Evolutionary conservation across 2,797 vertebrate genomes (phyloP), one percentile per base, ranked within the genome.

Genomic region (Sciaenops ocellatus): DNA sequence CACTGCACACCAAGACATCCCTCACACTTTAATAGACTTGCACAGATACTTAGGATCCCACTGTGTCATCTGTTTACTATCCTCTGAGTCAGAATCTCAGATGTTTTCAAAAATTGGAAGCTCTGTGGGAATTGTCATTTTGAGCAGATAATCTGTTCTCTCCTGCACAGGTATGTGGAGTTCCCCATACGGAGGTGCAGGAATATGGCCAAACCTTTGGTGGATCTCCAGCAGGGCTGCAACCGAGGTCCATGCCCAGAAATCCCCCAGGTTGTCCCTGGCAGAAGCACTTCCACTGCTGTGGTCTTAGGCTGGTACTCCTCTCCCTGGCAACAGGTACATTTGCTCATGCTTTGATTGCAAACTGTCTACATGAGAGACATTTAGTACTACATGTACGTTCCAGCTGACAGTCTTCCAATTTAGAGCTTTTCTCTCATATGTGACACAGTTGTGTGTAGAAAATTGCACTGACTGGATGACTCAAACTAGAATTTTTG

Each of bases 281-380:
- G 91, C 13, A 92, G 85, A 0, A 64, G 88, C 5, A 84, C 94
- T 50, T 77, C 89, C 30, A 88, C 34, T 24, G 69, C 90, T 2
- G 72, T 84, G 78, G 90, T 93, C 2, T 90, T 95, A 0, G 96
- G 95, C 81, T 99, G 98, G 98, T 98, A 97, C 79, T 92, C 97
- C 0, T 99, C 97, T 0, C 97, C 97, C 9, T 99, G 98, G 98
- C 97, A 97, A 84, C 97, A 97, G 97, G 98, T 98, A 92, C 12
- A 24, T 48, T 70, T 67, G 41, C 15, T 54, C 62, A 41, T 3
- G 6, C 68, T 79, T 78, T 73, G n/a, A 55, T 71, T 24, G 47
- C 42, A 52, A 74, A 48, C 69, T 57, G 30, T 28, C 26, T 8
- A 46, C 52, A 54, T 42, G 15, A 64, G 41, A 55, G 63, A 60